phyloP scores from a whole-genome alignment of 2,888 invertebrate genomes.

The Baccha elongata region DNA sequence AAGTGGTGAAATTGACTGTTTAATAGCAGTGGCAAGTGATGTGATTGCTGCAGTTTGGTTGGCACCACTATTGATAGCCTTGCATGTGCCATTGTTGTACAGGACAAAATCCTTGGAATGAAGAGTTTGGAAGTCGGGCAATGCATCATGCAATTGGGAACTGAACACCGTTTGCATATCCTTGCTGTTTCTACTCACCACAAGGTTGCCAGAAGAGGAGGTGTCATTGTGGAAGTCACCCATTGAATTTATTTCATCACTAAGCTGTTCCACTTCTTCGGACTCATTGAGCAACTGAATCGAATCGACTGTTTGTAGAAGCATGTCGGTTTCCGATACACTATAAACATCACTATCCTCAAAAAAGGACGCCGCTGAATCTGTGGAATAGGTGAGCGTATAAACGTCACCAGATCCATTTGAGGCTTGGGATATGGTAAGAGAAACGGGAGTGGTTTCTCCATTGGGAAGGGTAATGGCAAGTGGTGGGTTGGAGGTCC shows the following conservation, averaged over 20 bases:
- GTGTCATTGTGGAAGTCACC: conserved; percentile 71
- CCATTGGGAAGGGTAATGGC: conserved; percentile 79
- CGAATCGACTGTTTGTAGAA: conserved; percentile 86
- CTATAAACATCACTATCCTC: conserved; percentile 90
- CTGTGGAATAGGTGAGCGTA: conserved; percentile 84
- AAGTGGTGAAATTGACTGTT: conserved; percentile 84
- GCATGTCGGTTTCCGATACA: conserved; percentile 87
- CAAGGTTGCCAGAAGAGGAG: conserved; percentile 78
- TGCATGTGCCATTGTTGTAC: conserved; percentile 78
- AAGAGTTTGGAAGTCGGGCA: conserved; percentile 92
- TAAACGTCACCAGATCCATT: conserved; percentile 84
- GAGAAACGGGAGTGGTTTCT: conserved; percentile 79
- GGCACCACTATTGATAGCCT: conserved; percentile 78
- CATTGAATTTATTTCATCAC: conserved; percentile 83
- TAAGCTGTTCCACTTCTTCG: conserved; percentile 85
- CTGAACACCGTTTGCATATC: conserved; percentile 89
- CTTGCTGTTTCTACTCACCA: conserved; percentile 73
- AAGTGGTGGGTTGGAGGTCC: conserved; percentile 83
- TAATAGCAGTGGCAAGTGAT: conserved; percentile 61
- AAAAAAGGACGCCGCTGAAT: conserved; percentile 85
- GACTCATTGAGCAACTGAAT: conserved; percentile 87
- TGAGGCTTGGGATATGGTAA: conserved; percentile 80
- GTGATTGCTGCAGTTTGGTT: conserved; percentile 72
- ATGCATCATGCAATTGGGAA: conserved; percentile 90
- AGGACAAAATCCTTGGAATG: conserved; percentile 84